Evolutionary conservation across 23 tunicate genomes (phyloP), one percentile per base, ranked within the genome.

Genomic region (Diplosoma virens): DNA sequence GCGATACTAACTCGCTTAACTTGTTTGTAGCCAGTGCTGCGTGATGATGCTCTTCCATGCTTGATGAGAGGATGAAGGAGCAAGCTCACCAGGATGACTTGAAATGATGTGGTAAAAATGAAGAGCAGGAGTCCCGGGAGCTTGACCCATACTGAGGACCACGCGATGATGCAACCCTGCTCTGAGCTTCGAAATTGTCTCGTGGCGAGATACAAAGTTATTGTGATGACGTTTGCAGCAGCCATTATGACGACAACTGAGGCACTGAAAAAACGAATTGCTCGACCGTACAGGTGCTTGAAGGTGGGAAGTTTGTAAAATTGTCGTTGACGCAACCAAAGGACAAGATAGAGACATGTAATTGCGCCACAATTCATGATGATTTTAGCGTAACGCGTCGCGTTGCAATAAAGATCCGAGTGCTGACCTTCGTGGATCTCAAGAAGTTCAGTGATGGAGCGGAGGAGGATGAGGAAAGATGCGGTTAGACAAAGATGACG

Each of bases 261-360:
- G 33, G 29, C 30, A 47, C 96, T 89, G 27, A 82, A 33, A 30
- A 58, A 27, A 0, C 80, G 68, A 4, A 82, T 32, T 4, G 47
- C 23, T 50, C 27, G 59, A 45, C 70, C 71, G 63, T 47, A 68
- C 60, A 77, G 67, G 24, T 64, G 75, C 37, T 47, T 61, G 26
- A 89, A 16, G 11, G 53, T 67, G 0, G 67, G 72, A 30, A 80
- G 37, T 50, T 52, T 60, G 68, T 89, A 89, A 59, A 89, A 82
- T 45, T 33, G 59, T 30, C 96, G 79, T 45, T 89, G 96, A 29
- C 96, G 55, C 41, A 82, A 0, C 96, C 96, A 89, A 18, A 89
- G 79, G 22, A 71, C 87, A 23, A 82, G 60, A 33, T 89, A 89
- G 17, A 89, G 26, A 26, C 79, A 72, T 33, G 88, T 77, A 17